phyloP scores from a whole-genome alignment of 2,113 vertebrate species.

The Catharus minimus region DNA sequence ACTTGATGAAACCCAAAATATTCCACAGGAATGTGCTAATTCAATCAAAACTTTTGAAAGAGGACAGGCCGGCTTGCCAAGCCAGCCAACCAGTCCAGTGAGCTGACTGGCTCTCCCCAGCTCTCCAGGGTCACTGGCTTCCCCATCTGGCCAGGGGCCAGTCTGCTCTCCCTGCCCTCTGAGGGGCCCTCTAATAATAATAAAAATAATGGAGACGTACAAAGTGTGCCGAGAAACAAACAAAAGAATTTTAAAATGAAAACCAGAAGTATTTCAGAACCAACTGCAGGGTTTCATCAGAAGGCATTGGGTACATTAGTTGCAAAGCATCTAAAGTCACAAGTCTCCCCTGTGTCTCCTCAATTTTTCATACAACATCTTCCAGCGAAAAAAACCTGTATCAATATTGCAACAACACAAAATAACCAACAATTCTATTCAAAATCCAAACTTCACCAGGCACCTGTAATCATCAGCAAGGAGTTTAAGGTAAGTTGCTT shows the following conservation, averaged over 20 bases:
- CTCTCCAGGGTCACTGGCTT: constrained; percentile 20
- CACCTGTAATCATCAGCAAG: background rate
- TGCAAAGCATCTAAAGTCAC: background rate
- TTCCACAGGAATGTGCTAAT: constrained; percentile 63
- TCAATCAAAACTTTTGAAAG: constrained; percentile 59
- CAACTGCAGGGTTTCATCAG: background rate
- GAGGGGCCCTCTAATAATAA: background rate
- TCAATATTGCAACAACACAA: background rate
- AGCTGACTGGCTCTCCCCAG: constrained; percentile 17
- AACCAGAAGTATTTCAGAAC: background rate
- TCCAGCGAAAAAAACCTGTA: background rate
- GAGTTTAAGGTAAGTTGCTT: background rate
- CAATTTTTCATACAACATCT: background rate
- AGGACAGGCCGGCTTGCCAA: background rate
- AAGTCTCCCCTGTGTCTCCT: background rate
- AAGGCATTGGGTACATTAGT: background rate
- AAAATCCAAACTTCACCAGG: background rate
- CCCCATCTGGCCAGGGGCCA: constrained; percentile 15
- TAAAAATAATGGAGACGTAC: background rate
- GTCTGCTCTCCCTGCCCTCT: background rate
- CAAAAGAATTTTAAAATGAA: background rate
- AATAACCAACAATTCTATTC: background rate
- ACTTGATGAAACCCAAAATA: constrained; percentile 63
- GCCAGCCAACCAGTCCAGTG: constrained; percentile 13
- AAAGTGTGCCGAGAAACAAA: background rate